A percentile compares a stretch with the other conserved stretches of the same genome.
These are phyloP conservation scores for Poecilobothrus nobilitatus DNA, from an alignment of 2,888 invertebrate species.

Conservation along the genomic window DNA sequence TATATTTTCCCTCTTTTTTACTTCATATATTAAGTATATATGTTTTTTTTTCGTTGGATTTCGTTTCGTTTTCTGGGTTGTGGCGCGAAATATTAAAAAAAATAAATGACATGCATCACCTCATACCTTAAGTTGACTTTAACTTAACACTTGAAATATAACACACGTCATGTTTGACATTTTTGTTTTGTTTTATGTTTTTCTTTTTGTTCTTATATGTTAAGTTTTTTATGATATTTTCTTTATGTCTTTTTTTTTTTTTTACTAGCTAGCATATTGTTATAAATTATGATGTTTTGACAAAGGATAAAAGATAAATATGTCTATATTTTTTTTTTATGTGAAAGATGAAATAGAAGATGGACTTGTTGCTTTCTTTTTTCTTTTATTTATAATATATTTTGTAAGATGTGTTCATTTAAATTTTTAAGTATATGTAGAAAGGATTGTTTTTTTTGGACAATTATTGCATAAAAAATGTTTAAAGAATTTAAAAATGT, in stretches of 20 bases:
- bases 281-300: neutral
- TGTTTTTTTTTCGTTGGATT: no score
- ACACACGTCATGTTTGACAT: neutral
- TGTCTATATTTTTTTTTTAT: no score
- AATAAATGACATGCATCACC: neutral
- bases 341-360: neutral
- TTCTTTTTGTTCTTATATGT: neutral
- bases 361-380: neutral
- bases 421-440: no score
- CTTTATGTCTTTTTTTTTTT: neutral
- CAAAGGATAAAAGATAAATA: neutral
- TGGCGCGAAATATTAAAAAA: neutral
- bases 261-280: neutral
- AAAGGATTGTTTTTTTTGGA: no score
- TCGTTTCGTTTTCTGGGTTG: neutral
- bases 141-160: neutral
- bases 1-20: no score
- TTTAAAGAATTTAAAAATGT: no score
- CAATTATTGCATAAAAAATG: no score
- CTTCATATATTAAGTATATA: no score
- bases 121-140: neutral
- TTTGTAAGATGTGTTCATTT: no score
- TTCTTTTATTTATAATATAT: neutral
- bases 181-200: neutral
- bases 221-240: neutral